Evolutionary conservation across 1,140 invertebrate species (phyloP), one percentile per base, ranked within the genome.

Genomic region (Drosophila fuyamai): DNA sequence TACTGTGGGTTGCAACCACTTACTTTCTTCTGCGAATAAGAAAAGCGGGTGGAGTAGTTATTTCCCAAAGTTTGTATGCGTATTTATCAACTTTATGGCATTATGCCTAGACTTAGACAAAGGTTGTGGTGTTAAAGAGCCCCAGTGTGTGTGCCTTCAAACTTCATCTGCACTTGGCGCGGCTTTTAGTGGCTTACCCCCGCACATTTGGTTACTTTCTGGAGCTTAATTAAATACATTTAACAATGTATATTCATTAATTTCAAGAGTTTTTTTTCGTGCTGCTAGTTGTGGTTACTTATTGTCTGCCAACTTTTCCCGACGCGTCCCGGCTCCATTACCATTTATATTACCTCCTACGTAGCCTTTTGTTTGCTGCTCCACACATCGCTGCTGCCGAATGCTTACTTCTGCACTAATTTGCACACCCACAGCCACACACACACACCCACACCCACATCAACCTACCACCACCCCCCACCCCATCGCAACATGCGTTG

Each of bases 191-290:
- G 56, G 27, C 43, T 32, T 32, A 3, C 5, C 4, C 29, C 9
- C 16, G n/a, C 14, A 16, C 32, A 16, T 36, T 36, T 36, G 10
- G n/a, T 53, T 53, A 6, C 59, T 63, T 63, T 36, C 48, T 43
- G 43, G 41, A 4, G 62, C 72, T 74, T 82, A 82, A 82, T 80
- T 82, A 81, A 81, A 81, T 72, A 80, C 73, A 76, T 74, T 67
- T 82, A 77, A 82, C 74, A 82, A 82, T 85, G 77, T 80, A 70
- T 60, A 85, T 84, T 84, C 77, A 84, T 85, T 84, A 77, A 66
- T 81, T 81, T 70, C 82, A 53, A 80, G 62, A 73, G 67, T 63
- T 80, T 80, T 67, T 32, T 32, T 32, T 7, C 29, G 6, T 32
- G 53, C 80, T 53, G 56, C 60, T 77, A 80, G 63, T 78, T 77